These are phyloP conservation scores for Gerosis bhagava DNA, from an alignment of 2,888 invertebrate genomes.

Conservation along the genomic window DNA sequence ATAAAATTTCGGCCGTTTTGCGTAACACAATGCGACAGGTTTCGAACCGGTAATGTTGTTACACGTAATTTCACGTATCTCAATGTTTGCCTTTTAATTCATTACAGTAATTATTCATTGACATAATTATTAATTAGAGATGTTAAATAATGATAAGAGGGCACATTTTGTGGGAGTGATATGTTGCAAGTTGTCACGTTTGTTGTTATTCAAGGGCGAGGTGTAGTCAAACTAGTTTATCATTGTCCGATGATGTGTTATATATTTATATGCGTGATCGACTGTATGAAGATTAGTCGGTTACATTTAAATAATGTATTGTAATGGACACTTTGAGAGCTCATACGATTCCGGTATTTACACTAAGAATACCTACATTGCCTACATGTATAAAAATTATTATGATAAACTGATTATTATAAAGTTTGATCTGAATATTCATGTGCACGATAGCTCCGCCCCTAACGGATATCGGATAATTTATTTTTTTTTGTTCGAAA, in stretches of 20 bases:
- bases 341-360: too few relatives aligned
- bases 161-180: constrained; percentile 59
- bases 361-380: too few relatives aligned
- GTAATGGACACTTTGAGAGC: too few relatives aligned
- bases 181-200: constrained; percentile 62
- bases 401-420: too few relatives aligned
- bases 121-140: constrained; percentile 51
- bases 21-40: constrained; percentile 46
- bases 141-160: constrained; percentile 55
- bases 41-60: constrained; percentile 37
- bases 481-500: too few relatives aligned
- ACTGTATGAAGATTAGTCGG: constrained; percentile 33
- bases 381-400: too few relatives aligned
- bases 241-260: constrained; percentile 42
- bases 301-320: constrained; percentile 18
- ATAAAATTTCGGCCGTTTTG: constrained; percentile 54
- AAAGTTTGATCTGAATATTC: too few relatives aligned
- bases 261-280: constrained; percentile 33
- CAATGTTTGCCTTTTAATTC: constrained; percentile 42
- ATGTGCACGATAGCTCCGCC: too few relatives aligned
- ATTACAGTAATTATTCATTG: constrained; percentile 51
- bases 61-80: too few relatives aligned
- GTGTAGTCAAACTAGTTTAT: constrained; percentile 59
- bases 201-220: constrained; percentile 58
- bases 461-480: too few relatives aligned